A percentile compares a stretch with the other conserved stretches of the same genome.
phyloP scores from a whole-genome alignment of 2,888 invertebrate genomes.

The Odontomyia ornata region DNA sequence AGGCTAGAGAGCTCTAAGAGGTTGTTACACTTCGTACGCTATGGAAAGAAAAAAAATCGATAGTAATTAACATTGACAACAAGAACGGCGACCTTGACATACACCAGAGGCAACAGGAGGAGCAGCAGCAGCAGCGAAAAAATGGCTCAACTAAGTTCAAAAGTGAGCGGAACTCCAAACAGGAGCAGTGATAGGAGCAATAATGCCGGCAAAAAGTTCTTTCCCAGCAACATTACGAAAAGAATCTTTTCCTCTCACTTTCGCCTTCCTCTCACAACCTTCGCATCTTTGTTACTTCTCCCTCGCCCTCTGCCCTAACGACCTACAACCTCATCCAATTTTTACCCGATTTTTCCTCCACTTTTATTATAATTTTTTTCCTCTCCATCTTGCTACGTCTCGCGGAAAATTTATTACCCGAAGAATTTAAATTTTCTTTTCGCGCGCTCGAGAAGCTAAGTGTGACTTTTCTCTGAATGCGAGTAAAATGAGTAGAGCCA shows the following conservation, averaged over 20 bases:
- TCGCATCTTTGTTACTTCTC: background rate
- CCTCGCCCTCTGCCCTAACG: background rate
- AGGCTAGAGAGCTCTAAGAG: slow-evolving; percentile 1
- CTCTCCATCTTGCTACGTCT: slow-evolving; percentile 34
- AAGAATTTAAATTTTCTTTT: slow-evolving; percentile 48
- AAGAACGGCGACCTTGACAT: slow-evolving; percentile 50
- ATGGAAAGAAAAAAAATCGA: slow-evolving; percentile 46
- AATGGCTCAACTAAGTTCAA: background rate
- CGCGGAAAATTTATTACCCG: slow-evolving; percentile 49
- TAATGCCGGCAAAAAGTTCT: background rate
- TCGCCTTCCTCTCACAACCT: background rate
- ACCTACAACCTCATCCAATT: background rate
- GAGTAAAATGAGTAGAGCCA: background rate
- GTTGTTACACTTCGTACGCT: background rate
- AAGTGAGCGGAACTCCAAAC: background rate
- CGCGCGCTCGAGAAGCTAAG: slow-evolving; percentile 18
- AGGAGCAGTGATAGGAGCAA: background rate
- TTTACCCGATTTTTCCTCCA: slow-evolving; percentile 12
- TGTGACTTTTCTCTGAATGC: background rate
- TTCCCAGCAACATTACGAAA: slow-evolving; percentile 3
- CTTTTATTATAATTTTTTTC: slow-evolving; percentile 6
- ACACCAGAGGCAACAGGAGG: slow-evolving; percentile 41
- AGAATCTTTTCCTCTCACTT: slow-evolving; percentile 12
- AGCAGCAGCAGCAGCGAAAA: slow-evolving; percentile 31
- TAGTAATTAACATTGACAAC: slow-evolving; percentile 52